A percentile compares a stretch with the other conserved stretches of the same genome.
These are phyloP conservation scores for Drosophila hawaiiensis DNA, from an alignment of 2,888 invertebrate genomes.

Conservation along the genomic window DNA sequence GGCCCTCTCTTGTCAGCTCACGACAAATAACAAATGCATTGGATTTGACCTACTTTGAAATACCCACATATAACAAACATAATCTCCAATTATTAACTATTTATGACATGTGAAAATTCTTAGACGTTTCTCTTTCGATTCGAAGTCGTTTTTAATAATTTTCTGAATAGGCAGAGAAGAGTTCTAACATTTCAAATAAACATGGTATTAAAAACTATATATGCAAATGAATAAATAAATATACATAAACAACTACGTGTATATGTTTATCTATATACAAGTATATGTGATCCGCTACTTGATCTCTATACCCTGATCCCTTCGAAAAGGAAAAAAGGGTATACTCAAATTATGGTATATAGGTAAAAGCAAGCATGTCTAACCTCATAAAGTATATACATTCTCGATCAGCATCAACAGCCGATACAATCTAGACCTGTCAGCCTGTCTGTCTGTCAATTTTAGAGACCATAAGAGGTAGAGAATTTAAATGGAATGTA, in stretches of 20 bases:
- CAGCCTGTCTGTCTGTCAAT: background rate
- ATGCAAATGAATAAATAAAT: background rate
- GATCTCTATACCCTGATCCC: too few relatives aligned
- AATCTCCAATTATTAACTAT: background rate
- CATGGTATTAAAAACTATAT: background rate
- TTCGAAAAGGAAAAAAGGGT: too few relatives aligned
- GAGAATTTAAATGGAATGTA: background rate
- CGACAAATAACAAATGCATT: constrained; percentile 12
- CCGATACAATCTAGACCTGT: background rate
- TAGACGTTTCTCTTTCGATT: background rate
- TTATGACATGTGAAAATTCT: constrained; percentile 7
- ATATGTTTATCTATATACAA: too few relatives aligned
- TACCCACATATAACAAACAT: background rate
- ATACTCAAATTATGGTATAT: too few relatives aligned
- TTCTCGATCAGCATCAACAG: background rate
- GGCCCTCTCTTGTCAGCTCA: constrained; percentile 20
- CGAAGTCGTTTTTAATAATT: background rate
- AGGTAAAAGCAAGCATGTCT: too few relatives aligned
- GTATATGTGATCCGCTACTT: too few relatives aligned
- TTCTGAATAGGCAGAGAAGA: background rate
- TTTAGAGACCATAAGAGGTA: background rate
- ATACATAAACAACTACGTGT: rapidly evolving
- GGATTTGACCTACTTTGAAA: constrained; percentile 30
- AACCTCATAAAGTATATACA: background rate
- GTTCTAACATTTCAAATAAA: background rate